Base-by-base conservation (phyloP, 1,140 invertebrate genomes). In the Steinernema khuongi region DNA sequence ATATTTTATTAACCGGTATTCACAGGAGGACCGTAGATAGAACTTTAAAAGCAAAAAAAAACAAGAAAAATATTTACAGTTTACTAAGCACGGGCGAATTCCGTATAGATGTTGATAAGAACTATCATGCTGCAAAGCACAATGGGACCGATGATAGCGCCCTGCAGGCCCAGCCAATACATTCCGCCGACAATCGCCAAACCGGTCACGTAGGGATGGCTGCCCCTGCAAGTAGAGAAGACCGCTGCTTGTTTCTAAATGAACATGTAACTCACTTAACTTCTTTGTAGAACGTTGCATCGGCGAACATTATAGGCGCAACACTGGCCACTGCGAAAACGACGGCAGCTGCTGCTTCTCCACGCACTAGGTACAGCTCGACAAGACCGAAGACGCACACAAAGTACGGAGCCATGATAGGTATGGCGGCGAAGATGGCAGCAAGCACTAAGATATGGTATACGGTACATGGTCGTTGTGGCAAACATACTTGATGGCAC, bases 191-290 rank as follows among this genome's bases (percentile, higher is more conserved):
- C 94, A 80, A 99, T 95, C 0, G 95, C 93, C 32, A 99, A 87
- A 31, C 94, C 96, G n/a, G 96, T 98, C 31, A 99, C 89, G 87
- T 98, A 99, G 0, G 96, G 96, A 89, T 99, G 96, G 29, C 94
- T 93, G 14, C 92, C 93, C 72, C 91, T 93, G 81, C 68, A 89
- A 77, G 31, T 1, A 26, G 67, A 28, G 7, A 69, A 17, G 36
- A n/a, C 26, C 7, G 31, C 50, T 72, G 1, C 26, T 22, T 31
- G 30, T 1, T 22, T 17, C 31, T 28, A 78, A 28, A 33, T 31
- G 60, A 33, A 78, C 22, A 26, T 19, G 7, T 19, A 41, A 73
- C 88, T 89, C 87, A 96, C 94, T 96, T 95, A 50, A 99, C 96
- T 88, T 98, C 96, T 71, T 91, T 91, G 82, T 98, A 97, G 78